Evolutionary conservation across 2,797 vertebrate species (phyloP), one percentile per base, ranked within the genome.

Genomic region (Coregonus suidteri): DNA sequence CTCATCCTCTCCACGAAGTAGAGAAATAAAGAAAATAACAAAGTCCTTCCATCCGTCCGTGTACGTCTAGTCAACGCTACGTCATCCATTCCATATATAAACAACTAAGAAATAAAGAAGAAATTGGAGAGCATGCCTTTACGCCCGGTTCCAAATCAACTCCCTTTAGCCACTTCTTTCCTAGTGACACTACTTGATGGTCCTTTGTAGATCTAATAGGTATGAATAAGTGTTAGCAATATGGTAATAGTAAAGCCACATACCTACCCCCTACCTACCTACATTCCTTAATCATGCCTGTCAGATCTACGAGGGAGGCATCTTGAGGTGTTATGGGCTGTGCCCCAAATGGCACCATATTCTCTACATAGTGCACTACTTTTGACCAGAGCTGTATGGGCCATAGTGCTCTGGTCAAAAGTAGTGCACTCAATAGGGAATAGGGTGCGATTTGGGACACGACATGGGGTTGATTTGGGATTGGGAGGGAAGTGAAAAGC

Each of bases 1-100:
- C 97, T 99, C 80, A 99, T 99, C 85, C 96, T 99, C 73, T 99
- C 97, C 92, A 99, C 98, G 79, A 99, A 98, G 94, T 98, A 47
- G 9, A 13, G 9, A 97, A 96, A 93, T 41, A 11, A 62, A 64
- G 5, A 6, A 18, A 59, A 54, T 15, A 15, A 20, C 9, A 1
- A 18, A 25, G 59, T 64, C 59, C 9, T 30, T 25, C 59, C n/a
- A 4, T 59, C n/a, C 11, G 20, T 64, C 9, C 9, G n/a, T 52
- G 4, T 35, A 41, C 5, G 41, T 31, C 20, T 70, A 81, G 79
- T 87, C 84, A 64, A 81, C 81, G 80, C 82, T 86, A 89, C 89
- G 83, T 91, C 89, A 93, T 93, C 80, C 91, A 92, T 92, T 91
- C 88, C 88, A 92, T 90, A 85, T 85, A 84, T 71, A 90, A 90